Conservation (phyloP, 2,113 vertebrate genomes). For the Chaetorhynchus papuensis region DNA sequence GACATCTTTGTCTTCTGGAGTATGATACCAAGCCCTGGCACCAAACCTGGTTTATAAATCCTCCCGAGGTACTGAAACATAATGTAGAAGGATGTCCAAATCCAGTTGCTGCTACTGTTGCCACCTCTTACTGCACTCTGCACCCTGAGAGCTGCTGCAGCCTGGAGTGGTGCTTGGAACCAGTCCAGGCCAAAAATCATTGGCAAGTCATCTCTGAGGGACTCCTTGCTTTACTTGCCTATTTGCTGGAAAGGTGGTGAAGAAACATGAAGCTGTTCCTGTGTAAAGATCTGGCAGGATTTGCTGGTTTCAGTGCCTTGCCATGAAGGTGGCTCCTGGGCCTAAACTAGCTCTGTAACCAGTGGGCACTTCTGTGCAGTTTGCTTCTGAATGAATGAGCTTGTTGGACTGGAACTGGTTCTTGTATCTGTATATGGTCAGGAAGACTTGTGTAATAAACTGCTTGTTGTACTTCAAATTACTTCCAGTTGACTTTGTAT, state of each 20-base stretch:
- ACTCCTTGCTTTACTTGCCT: accelerated
- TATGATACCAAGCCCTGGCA: not conserved
- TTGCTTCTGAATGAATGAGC: not conserved
- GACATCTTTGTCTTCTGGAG: not conserved
- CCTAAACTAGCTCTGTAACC: not conserved
- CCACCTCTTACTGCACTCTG: accelerated
- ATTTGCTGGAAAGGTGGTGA: not conserved
- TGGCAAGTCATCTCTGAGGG: not conserved
- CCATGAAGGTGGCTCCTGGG: accelerated
- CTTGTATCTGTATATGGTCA: not conserved
- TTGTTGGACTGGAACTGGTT: not conserved
- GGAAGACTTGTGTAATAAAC: not conserved
- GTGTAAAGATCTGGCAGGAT: not conserved
- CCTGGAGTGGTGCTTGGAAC: not conserved
- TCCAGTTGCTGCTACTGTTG: accelerated
- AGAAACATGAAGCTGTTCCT: not conserved
- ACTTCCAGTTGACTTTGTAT: not conserved
- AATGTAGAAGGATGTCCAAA: not conserved
- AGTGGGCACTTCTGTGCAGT: not conserved
- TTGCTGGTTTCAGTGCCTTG: not conserved
- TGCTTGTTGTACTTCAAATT: not conserved
- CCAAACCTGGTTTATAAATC: not conserved
- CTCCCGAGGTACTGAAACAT: not conserved
- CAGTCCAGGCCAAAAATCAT: not conserved
- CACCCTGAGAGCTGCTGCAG: not conserved